Evolutionary conservation across 2,113 vertebrate genomes (phyloP).

Genomic region (Pelobates fuscus): DNA sequence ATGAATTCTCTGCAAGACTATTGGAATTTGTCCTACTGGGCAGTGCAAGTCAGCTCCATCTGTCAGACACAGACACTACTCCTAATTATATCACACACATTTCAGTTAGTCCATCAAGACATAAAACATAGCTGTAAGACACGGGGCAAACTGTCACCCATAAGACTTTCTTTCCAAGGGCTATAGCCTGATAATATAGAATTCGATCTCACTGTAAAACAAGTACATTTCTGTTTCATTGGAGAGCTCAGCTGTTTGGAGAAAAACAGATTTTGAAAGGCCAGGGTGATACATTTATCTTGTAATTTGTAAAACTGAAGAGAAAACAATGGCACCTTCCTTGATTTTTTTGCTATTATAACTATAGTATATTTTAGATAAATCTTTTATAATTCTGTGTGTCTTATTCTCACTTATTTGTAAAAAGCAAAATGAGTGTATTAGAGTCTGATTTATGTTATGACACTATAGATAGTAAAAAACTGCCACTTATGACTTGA

Average conservation of each 20-base stretch:
- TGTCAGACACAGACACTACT: constrained; percentile 32
- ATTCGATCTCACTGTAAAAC: neutral
- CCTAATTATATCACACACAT: constrained; percentile 35
- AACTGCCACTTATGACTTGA: too few relatives aligned
- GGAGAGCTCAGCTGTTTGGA: constrained; percentile 30
- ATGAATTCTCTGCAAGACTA: constrained; percentile 26
- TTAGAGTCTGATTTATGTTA: too few relatives aligned
- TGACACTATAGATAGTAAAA: too few relatives aligned
- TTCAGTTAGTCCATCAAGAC: constrained; percentile 37
- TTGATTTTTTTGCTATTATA: neutral
- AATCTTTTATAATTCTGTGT: too few relatives aligned
- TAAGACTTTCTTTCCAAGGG: constrained; percentile 12
- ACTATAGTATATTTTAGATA: too few relatives aligned
- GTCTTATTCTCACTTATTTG: too few relatives aligned
- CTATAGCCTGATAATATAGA: constrained; percentile 11
- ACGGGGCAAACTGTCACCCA: neutral
- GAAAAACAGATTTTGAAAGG: neutral
- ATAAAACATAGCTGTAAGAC: constrained; percentile 33
- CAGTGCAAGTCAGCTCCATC: constrained; percentile 32
- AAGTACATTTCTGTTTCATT: constrained; percentile 17
- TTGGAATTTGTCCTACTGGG: constrained; percentile 23
- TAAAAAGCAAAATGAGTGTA: too few relatives aligned
- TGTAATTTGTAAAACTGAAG: too few relatives aligned
- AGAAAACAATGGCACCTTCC: neutral
- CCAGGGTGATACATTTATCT: neutral